A percentile compares a stretch with the other conserved stretches of the same genome.
Evolutionary conservation across 2,888 invertebrate genomes (phyloP).

Genomic region (Diplazon laetatorius): DNA sequence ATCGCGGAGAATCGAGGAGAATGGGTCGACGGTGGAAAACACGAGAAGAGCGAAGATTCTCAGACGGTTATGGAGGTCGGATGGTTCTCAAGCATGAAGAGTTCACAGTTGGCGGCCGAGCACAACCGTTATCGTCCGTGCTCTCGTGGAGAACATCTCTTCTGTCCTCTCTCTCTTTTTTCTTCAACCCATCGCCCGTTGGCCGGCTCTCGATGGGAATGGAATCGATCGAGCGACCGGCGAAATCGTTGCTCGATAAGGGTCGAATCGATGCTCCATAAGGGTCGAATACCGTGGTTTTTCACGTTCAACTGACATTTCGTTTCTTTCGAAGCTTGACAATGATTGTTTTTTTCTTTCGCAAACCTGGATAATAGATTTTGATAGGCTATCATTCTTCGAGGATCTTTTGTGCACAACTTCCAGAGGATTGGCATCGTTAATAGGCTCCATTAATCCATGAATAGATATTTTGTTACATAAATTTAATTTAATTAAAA

Average conservation of each 20-base stretch:
- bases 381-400: no score
- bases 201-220: slow-evolving; percentile 5
- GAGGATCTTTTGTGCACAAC: no score
- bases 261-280: no score
- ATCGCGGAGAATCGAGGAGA: slow-evolving; percentile 12
- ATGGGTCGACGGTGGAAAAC: no score
- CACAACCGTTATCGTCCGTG: background rate
- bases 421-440: no score
- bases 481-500: no score
- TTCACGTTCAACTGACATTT: background rate
- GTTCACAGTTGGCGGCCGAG: slow-evolving; percentile 20
- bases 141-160: no score
- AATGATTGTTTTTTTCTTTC: background rate
- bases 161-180: no score
- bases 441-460: no score
- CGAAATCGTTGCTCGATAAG: background rate
- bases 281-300: background rate
- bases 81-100: background rate
- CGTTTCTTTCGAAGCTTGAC: background rate
- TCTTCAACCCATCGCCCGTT: background rate
- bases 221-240: background rate
- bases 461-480: no score
- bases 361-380: background rate
- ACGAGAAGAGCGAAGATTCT: slow-evolving; percentile 47
- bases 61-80: slow-evolving; percentile 42